These are phyloP conservation scores for Fulmarus glacialis DNA, from an alignment of 2,113 vertebrate species.

Conservation along the genomic window DNA sequence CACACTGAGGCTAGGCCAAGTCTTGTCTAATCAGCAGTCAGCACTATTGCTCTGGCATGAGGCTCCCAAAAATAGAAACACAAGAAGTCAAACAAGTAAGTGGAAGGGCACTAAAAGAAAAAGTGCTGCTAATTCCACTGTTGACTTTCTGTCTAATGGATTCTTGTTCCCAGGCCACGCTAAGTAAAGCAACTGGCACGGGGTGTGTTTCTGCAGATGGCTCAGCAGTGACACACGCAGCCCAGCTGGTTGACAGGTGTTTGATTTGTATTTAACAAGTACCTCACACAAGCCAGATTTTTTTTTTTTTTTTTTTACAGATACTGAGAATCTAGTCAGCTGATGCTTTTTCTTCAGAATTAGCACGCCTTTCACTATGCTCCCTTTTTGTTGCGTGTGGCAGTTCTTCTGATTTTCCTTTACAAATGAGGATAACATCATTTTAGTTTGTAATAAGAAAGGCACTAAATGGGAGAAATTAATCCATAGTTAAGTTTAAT, in stretches of 20 bases:
- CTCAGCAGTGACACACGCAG: conserved; percentile 47
- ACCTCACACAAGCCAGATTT: conserved; percentile 14
- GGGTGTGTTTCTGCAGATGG: conserved; percentile 68
- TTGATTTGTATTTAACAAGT: conserved; percentile 66
- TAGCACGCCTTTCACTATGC: not conserved
- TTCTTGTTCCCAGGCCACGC: conserved; percentile 71
- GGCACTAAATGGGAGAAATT: not conserved
- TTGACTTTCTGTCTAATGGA: conserved; percentile 74
- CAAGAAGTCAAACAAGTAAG: conserved; percentile 67
- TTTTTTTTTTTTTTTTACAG: not conserved
- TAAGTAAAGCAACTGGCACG: conserved; percentile 70
- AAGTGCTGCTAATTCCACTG: conserved; percentile 69
- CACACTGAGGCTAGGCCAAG: not conserved
- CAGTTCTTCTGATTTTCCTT: not conserved
- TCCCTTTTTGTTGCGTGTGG: not conserved
- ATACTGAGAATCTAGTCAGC: not conserved
- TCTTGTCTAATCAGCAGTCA: conserved; percentile 42
- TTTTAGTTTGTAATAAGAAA: not conserved
- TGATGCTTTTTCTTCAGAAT: conserved; percentile 19
- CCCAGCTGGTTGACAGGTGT: conserved; percentile 65
- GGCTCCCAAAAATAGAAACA: conserved; percentile 58
- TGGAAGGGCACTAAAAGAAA: conserved; percentile 70
- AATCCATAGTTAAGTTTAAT: not conserved
- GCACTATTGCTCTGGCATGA: conserved; percentile 9
- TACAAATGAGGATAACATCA: not conserved